Percentiles rank a stretch among this genome's conserved stretches.
Evolutionary conservation across 2,888 invertebrate species (phyloP).

Genomic region (Taenaris catops): DNA sequence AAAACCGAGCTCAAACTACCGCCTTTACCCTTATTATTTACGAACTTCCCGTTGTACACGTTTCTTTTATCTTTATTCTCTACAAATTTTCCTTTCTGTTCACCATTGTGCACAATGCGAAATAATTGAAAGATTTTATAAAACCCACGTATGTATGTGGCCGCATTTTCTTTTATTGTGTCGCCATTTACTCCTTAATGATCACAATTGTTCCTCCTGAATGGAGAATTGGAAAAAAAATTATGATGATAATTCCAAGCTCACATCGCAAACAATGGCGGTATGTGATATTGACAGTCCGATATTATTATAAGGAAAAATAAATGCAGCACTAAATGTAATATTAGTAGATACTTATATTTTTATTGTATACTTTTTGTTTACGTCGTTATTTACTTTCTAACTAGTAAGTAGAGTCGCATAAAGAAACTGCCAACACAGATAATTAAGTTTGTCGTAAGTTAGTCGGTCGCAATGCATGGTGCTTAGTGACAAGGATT

Average conservation of each 20-base stretch:
- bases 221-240: slow-evolving; percentile 19
- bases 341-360: not conserved
- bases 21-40: not conserved
- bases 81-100: slow-evolving; percentile 7
- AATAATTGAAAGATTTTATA: slow-evolving; percentile 23
- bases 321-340: no score
- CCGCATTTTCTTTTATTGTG: slow-evolving; percentile 22
- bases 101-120: slow-evolving; percentile 11
- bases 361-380: not conserved
- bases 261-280: slow-evolving; percentile 17
- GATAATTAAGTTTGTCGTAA: no score
- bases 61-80: slow-evolving; percentile 10
- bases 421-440: no score
- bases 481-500: no score
- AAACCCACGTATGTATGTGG: slow-evolving; percentile 19
- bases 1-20: no score
- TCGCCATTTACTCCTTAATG: slow-evolving; percentile 23
- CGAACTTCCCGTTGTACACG: not conserved
- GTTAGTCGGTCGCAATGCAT: no score
- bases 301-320: slow-evolving; percentile 4
- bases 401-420: no score
- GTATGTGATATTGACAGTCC: slow-evolving; percentile 5
- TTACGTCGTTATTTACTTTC: no score
- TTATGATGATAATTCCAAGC: slow-evolving; percentile 20
- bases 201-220: slow-evolving; percentile 22